Percentiles rank a stretch among this genome's conserved stretches.
Evolutionary conservation across 2,888 invertebrate genomes (phyloP).

Genomic region (Leptopilina myrica): DNA sequence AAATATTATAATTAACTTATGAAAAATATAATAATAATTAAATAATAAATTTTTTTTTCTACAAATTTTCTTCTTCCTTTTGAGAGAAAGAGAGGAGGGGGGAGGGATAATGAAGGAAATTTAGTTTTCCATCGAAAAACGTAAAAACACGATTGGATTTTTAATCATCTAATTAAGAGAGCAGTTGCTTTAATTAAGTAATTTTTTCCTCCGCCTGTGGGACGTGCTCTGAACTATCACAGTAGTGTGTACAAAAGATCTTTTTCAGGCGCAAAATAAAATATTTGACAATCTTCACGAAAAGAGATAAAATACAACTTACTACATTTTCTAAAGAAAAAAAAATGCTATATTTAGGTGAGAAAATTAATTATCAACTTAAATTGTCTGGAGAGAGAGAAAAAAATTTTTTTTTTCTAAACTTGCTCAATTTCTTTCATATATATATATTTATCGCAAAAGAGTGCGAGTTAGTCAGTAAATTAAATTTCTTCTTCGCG

Average conservation of each 20-base stretch:
- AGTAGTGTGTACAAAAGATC: background rate
- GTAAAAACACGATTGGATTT: background rate
- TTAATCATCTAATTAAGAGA: background rate
- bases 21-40: too few species aligned
- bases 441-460: background rate
- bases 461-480: slow-evolving; percentile 13
- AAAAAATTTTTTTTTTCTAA: too few species aligned
- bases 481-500: slow-evolving; percentile 22
- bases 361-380: too few species aligned
- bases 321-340: too few species aligned
- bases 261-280: background rate
- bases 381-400: too few species aligned
- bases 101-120: background rate
- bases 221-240: background rate
- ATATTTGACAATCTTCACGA: background rate
- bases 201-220: background rate
- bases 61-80: background rate
- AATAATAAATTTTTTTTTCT: too few species aligned
- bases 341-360: too few species aligned
- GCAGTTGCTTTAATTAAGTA: background rate
- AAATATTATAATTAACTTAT: too few species aligned
- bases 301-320: too few species aligned
- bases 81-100: background rate
- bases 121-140: background rate
- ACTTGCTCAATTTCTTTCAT: too few species aligned